Conservation (phyloP, 2,113 vertebrate genomes). For the Pangasianodon gigas region DNA sequence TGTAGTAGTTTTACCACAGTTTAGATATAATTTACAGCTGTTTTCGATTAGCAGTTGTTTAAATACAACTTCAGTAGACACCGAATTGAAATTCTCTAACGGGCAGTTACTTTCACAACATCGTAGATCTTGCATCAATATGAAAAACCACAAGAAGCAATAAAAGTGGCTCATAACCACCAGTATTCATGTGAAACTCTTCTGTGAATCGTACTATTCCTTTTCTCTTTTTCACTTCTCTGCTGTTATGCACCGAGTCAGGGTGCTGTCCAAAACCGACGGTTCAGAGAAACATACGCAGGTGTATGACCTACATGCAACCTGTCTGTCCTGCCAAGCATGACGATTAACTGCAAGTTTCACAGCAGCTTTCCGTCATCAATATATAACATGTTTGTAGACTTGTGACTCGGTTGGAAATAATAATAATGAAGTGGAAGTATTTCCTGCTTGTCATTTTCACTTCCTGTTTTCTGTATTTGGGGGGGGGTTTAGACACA, state of each 20-base stretch:
- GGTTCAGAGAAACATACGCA: neutral
- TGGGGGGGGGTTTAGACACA: conserved; percentile 14
- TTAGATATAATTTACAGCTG: neutral
- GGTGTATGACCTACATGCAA: conserved; percentile 19
- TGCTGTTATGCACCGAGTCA: conserved; percentile 38
- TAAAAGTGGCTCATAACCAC: conserved; percentile 52
- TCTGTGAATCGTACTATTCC: conserved; percentile 44
- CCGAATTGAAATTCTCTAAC: neutral
- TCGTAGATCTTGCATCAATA: conserved; percentile 47
- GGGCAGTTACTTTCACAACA: conserved; percentile 8
- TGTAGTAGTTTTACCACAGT: neutral
- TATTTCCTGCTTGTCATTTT: conserved; percentile 85
- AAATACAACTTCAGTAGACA: neutral
- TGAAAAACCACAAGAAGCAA: conserved; percentile 65
- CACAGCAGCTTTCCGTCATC: neutral
- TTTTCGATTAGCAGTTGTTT: neutral
- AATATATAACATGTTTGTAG: neutral
- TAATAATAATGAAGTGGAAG: conserved; percentile 69
- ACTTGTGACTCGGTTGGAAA: conserved; percentile 65
- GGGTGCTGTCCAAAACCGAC: neutral
- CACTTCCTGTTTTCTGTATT: conserved; percentile 81
- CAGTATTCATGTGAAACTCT: conserved; percentile 59
- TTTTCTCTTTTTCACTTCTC: conserved; percentile 61
- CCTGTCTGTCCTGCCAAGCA: conserved; percentile 3
- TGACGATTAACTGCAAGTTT: conserved; percentile 12